Base-by-base conservation (phyloP, 1,140 invertebrate species). In the Temnothorax longispinosus region DNA sequence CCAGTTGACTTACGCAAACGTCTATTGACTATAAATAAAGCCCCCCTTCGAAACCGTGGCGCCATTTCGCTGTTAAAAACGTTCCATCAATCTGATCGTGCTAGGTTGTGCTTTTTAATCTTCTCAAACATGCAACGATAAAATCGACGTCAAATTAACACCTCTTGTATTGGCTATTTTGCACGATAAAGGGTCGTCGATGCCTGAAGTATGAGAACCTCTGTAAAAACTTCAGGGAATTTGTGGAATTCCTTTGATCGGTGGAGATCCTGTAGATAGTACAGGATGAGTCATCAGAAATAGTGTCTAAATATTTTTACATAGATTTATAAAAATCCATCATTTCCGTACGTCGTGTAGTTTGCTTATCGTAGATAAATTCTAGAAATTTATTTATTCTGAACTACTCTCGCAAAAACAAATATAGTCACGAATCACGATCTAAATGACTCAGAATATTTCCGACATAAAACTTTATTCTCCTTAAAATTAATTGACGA, bases 1-100 rank as follows among this genome's bases (percentile, higher is more conserved):
- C 65, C 38, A 60, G 41, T 81, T 81, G 89, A 89, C 75, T 89
- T 90, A 90, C 85, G 88, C 85, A 87, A 84, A 87, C 85, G 65
- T 87, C 89, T 74, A 87, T 90, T 87, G 86, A 72, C 47, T 87
- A 87, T 89, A 82, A 82, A 80, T 69, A 80, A 82, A 72, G 41
- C 27, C 52, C 35, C 27, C 41, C 21, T 58, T 60, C n/a, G 18
- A 75, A 60, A 38, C 13, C 54, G 13, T 47, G 65, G n/a, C 64
- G 64, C 76, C 60, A 13, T 69, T n/a, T 44, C 56, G 52, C 27
- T n/a, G 13, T 47, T 47, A 50, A 47, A 60, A 60, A 62, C 38
- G 6, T 15, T 38, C 21, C 18, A n/a, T 13, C 52, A 27, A 80
- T 52, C 11, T 80, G n/a, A 44, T 41, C 38, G 4, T 1, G 32